Conservation (phyloP, 2,797 vertebrate species). For the Sphenopsis melanotis region DNA sequence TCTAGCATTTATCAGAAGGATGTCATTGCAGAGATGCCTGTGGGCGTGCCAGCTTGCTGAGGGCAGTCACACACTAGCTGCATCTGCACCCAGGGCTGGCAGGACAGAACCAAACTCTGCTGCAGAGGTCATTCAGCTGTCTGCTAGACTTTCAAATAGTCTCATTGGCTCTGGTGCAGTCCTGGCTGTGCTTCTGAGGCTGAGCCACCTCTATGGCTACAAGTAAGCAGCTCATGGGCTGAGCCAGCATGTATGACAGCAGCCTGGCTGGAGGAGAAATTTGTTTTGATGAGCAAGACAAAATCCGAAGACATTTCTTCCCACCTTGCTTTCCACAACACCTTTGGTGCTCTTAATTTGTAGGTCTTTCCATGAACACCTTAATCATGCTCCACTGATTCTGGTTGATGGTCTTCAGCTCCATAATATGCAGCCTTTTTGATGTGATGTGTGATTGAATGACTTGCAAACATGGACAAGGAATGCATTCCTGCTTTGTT, state of each 20-base stretch:
- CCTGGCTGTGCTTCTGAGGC: neutral
- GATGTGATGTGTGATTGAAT: neutral
- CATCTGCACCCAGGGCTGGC: neutral
- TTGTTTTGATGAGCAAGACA: neutral
- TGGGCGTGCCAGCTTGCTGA: neutral
- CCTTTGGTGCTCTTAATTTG: neutral
- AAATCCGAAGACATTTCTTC: neutral
- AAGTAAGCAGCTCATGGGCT: neutral
- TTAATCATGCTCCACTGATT: neutral
- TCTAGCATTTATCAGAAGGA: neutral
- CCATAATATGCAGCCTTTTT: neutral
- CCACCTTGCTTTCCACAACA: neutral
- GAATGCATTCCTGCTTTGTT: neutral
- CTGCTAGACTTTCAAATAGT: neutral
- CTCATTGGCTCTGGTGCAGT: neutral
- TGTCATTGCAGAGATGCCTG: neutral
- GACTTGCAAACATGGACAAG: neutral
- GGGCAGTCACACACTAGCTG: neutral
- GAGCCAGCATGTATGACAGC: fast-evolving
- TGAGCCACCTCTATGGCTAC: neutral
- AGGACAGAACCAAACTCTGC: neutral
- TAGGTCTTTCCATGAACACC: neutral
- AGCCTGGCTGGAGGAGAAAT: neutral
- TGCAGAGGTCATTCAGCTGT: neutral
- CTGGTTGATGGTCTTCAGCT: neutral